Conservation (phyloP, 2,888 invertebrate species). For the Leptopilina drosophilae region DNA sequence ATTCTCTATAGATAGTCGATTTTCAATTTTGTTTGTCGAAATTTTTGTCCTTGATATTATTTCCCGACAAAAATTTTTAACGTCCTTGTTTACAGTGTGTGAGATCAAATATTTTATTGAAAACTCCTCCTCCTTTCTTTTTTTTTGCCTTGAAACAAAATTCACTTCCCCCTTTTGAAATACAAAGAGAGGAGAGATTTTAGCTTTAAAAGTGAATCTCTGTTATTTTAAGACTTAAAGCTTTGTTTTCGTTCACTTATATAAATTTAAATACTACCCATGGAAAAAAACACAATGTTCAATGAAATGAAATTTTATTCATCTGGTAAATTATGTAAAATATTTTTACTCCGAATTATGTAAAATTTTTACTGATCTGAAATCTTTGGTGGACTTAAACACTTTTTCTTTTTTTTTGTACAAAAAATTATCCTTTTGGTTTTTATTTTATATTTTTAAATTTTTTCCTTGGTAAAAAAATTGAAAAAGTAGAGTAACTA, state of each 20-base stretch:
- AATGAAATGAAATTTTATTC: too few species aligned
- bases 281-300: background rate
- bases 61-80: background rate
- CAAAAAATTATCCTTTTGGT: too few species aligned
- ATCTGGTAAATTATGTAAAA: too few species aligned
- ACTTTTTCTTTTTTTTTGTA: too few species aligned
- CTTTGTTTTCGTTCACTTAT: conserved; percentile 4
- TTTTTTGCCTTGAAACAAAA: conserved; percentile 19
- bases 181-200: background rate
- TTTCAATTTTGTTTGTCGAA: background rate
- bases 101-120: background rate
- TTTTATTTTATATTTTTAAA: too few species aligned
- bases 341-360: too few species aligned
- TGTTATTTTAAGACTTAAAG: conserved; percentile 10
- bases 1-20: conserved; percentile 17
- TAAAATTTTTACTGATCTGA: too few species aligned
- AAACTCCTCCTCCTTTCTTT: background rate
- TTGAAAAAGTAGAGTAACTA: too few species aligned
- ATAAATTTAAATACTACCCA: background rate
- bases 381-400: too few species aligned
- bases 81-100: background rate
- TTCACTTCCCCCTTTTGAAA: background rate
- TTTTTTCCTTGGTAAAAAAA: too few species aligned
- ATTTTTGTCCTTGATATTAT: background rate
- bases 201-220: background rate